phyloP scores from a whole-genome alignment of 1,140 invertebrate genomes.

The Lerema accius region DNA sequence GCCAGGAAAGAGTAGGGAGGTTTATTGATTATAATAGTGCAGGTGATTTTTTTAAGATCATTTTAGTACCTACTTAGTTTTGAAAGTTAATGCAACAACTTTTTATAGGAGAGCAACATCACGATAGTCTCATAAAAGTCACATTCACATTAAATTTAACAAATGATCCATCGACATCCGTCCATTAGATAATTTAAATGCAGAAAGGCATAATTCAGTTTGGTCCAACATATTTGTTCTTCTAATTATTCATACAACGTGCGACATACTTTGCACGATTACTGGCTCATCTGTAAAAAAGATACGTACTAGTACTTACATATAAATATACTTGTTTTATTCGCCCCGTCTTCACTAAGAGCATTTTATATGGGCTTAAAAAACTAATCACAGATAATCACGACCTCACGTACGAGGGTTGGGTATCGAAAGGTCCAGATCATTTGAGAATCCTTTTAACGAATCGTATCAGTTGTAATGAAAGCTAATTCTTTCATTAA shows the following conservation, averaged over 20 bases:
- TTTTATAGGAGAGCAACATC: no score
- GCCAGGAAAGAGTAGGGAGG: conserved; percentile 33
- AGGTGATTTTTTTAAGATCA: no score
- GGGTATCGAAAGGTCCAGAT: conserved; percentile 66
- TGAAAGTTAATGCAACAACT: no score
- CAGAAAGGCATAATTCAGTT: no score
- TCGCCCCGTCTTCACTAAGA: conserved; percentile 18
- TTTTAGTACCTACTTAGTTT: no score
- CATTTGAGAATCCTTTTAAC: conserved; percentile 78
- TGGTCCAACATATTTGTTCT: no score
- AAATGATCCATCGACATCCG: no score
- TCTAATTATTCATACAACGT: no score
- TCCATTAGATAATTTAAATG: no score
- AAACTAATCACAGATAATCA: conserved; percentile 70
- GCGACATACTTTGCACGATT: conserved; percentile 1
- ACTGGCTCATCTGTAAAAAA: conserved; percentile 25
- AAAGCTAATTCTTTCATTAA: conserved; percentile 83
- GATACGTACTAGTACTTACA: conserved; percentile 11
- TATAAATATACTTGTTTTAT: not conserved
- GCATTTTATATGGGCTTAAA: conserved; percentile 44
- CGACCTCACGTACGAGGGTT: conserved; percentile 59
- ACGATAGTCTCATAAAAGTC: no score
- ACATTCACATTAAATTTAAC: no score
- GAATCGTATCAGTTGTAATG: conserved; percentile 78
- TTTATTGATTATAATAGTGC: no score